Percentiles rank a stretch among this genome's conserved stretches.
Conservation (phyloP, 2,797 vertebrate species). For the Synaphobranchus kaupii region DNA sequence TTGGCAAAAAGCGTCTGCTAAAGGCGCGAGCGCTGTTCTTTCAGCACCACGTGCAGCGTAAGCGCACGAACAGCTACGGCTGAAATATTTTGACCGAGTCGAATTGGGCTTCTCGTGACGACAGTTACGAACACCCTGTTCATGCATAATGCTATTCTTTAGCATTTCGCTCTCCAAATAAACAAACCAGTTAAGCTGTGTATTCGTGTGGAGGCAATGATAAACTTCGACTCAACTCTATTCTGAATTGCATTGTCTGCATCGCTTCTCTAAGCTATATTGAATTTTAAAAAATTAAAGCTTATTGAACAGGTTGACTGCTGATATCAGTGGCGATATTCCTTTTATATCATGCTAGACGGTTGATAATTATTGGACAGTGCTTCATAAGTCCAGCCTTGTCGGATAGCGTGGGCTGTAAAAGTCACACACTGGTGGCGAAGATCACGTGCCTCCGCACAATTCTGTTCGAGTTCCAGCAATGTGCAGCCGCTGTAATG, state of each 20-base stretch:
- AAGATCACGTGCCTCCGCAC: constrained; percentile 10
- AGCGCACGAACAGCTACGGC: background rate
- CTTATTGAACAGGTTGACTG: constrained; percentile 5
- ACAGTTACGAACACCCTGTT: background rate
- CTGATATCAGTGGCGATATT: constrained; percentile 24
- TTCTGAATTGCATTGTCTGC: background rate
- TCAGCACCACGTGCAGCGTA: constrained; percentile 42
- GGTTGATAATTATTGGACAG: constrained; percentile 17
- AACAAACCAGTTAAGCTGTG: background rate
- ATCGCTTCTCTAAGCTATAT: background rate
- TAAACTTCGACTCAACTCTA: background rate
- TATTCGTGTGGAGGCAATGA: background rate
- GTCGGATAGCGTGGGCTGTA: constrained; percentile 18
- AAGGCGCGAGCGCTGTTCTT: constrained; percentile 41
- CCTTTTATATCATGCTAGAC: constrained; percentile 15
- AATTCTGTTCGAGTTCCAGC: background rate
- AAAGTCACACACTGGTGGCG: constrained; percentile 16
- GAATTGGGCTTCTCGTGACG: background rate
- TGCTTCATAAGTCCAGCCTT: constrained; percentile 31
- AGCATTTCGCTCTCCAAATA: background rate
- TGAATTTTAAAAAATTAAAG: background rate
- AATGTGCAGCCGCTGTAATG: constrained; percentile 14
- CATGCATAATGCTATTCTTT: background rate
- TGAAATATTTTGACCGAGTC: background rate
- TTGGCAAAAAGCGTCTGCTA: background rate